Evolutionary conservation across 2,888 invertebrate genomes (phyloP), one percentile per base, ranked within the genome.

Genomic region (Bembecia ichneumoniformis): DNA sequence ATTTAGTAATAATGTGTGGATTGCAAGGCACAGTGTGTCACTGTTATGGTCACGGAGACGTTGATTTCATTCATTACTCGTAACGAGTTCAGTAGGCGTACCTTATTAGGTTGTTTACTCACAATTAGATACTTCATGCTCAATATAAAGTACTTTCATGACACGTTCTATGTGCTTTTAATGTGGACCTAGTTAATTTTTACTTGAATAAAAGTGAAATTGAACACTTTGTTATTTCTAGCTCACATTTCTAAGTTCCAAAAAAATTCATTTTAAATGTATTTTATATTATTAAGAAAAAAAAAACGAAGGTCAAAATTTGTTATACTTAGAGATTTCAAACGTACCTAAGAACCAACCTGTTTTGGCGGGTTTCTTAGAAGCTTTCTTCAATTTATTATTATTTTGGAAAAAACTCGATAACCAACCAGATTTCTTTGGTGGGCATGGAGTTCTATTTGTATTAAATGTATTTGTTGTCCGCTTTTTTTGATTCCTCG

Each of bases 271-370:
- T 28, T 28, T 28, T 28, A 9, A 28, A 28, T 28, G 4, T 28
- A 28, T 28, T 28, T 28, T 9, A 28, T 0, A 4, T 28, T 28
- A n/a, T n/a, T n/a, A n/a, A n/a, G n/a, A n/a, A n/a, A n/a, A n/a
- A n/a, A 1, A 28, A 9, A 9, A 28, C 28, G 28, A 28, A 28
- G 28, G 7, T 28, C 7, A 28, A 28, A 28, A 28, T 28, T 28
- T 1, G 9, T 20, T 20, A 20, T 20, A n/a, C n/a, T n/a, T n/a
- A 20, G 5, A 20, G 20, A 5, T 10, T 10, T 36, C 4, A 51
- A 57, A 78, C 77, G 58, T 68, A 80, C 78, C 77, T 77, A 69
- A 55, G 61, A 78, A 80, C 86, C 74, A 82, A 79, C 78, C 79
- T 77, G 82, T 60, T 65, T 77, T 78, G 52, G 55, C 62, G 57